Base-by-base conservation (phyloP, 2,888 invertebrate species). In the Temnothorax rugatulus region DNA sequence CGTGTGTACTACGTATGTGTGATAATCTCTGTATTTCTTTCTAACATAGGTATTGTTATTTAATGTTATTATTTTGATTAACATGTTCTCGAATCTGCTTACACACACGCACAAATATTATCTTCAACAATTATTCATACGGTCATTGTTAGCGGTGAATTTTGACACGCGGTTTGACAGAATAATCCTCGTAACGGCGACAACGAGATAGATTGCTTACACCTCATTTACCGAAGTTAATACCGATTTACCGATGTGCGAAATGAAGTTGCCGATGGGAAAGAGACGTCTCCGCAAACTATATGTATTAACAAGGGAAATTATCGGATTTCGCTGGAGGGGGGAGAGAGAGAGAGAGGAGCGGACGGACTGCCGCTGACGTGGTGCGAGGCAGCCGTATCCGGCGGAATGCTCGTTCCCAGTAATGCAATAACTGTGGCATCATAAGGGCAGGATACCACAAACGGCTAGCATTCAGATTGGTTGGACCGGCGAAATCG, bases 351-450 rank as follows among this genome's bases (percentile, higher is more conserved):
- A 8, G 44, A 18, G 21, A 66, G 25, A 29, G 47, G 66, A 44
- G 18, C 85, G 86, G 84, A 85, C 44, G 71, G 84, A 83, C 79
- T 74, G 85, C 87, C 88, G 81, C 34, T 75, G 90, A 83, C 84
- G 84, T 83, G 81, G 68, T 75, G 64, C 74, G 82, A 83, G 81
- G 83, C 83, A 64, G 61, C 75, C 81, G 82, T 77, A 89, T 88
- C 87, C 88, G 83, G 84, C 85, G 91, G 90, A 91, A 91, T 89
- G 88, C 88, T 85, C 86, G 91, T 91, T 86, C 84, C 86, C 87
- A 86, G 90, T 90, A 90, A 90, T 90, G 90, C 90, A 90, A 90
- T 90, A 90, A 91, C 90, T 88, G 90, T 89, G 91, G 90, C 87
- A 88, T 89, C 90, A 88, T 88, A 86, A 87, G 84, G 85, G 83